Percentiles rank a stretch among this genome's conserved stretches.
Evolutionary conservation across 23 tunicate species (phyloP).

Genomic region (Ciona savignyi): DNA sequence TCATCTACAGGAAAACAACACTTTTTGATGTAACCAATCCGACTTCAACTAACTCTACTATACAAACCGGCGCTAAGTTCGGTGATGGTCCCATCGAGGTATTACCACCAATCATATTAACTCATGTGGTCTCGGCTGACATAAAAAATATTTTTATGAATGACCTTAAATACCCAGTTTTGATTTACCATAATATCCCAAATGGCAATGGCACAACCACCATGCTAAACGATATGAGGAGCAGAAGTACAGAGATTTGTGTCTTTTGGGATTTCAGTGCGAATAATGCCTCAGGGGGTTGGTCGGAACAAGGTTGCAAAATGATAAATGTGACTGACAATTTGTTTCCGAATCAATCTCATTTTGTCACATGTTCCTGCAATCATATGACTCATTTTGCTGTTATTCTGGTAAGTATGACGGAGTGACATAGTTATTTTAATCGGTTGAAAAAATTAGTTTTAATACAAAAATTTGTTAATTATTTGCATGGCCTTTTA

Average conservation of each 20-base stretch:
- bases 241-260: conserved; percentile 17
- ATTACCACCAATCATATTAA: conserved; percentile 12
- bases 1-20: conserved; percentile 34
- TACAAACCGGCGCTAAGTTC: background rate
- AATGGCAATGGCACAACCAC: background rate
- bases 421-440: too few relatives aligned
- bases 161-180: conserved; percentile 31
- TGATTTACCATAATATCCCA: conserved; percentile 6
- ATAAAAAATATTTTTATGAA: conserved; percentile 35
- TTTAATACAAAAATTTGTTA: too few relatives aligned
- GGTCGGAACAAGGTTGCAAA: conserved; percentile 61
- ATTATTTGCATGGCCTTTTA: too few relatives aligned
- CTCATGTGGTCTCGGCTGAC: conserved; percentile 52
- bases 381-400: conserved; percentile 87
- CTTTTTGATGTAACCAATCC: conserved; percentile 17
- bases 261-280: conserved; percentile 53
- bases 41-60: background rate
- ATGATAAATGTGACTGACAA: conserved; percentile 11
- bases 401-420: conserved; percentile 69
- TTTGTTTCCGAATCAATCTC: background rate
- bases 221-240: conserved; percentile 1
- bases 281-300: conserved; percentile 8
- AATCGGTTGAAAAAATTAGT: too few relatives aligned
- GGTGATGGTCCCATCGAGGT: conserved; percentile 41
- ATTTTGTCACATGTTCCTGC: conserved; percentile 46